Conservation (phyloP, 2,888 invertebrate species). For the Cremastobaeus sp. region DNA sequence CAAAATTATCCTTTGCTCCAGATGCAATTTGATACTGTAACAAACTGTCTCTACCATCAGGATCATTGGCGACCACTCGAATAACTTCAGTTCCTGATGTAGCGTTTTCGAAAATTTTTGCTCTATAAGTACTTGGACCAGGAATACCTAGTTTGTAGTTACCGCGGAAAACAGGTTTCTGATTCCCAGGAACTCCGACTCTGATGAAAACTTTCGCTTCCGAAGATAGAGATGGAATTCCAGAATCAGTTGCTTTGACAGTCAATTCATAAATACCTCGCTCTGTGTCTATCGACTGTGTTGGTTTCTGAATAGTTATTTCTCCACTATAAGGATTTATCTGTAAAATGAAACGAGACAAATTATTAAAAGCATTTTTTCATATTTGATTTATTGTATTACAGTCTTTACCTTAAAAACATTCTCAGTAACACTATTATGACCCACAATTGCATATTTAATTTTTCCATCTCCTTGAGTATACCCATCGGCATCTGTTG, state of each 20-base stretch:
- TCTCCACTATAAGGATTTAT: slow-evolving; percentile 86
- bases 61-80: slow-evolving; percentile 86
- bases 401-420: slow-evolving; percentile 73
- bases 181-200: slow-evolving; percentile 89
- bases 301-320: slow-evolving; percentile 82
- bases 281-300: slow-evolving; percentile 86
- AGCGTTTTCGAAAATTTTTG: slow-evolving; percentile 85
- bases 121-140: slow-evolving; percentile 86
- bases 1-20: slow-evolving; percentile 88
- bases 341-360: slow-evolving; percentile 57
- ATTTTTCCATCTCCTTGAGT: slow-evolving; percentile 85
- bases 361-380: not conserved
- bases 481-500: slow-evolving; percentile 87
- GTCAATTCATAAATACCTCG: slow-evolving; percentile 86
- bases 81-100: slow-evolving; percentile 84
- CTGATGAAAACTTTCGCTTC: slow-evolving; percentile 84
- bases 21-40: slow-evolving; percentile 85
- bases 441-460: slow-evolving; percentile 83
- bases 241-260: slow-evolving; percentile 85
- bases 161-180: slow-evolving; percentile 88
- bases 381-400: no score
- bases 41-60: slow-evolving; percentile 86
- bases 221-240: slow-evolving; percentile 83
- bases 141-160: slow-evolving; percentile 82
- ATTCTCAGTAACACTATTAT: slow-evolving; percentile 83